phyloP scores from a whole-genome alignment of 2,888 invertebrate genomes.

The Eupeodes latifasciatus region DNA sequence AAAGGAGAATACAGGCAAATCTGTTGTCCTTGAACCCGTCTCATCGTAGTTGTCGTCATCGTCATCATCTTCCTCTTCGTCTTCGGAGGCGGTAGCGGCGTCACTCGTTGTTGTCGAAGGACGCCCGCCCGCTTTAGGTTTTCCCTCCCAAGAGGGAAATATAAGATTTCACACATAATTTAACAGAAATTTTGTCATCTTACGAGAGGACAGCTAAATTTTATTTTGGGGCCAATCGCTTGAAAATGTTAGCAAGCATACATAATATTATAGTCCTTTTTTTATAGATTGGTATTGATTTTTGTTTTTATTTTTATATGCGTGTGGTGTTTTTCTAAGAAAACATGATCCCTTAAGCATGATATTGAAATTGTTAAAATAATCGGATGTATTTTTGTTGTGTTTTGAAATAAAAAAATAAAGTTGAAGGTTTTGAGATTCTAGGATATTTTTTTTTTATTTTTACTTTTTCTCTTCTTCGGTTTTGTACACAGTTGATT shows the following conservation, averaged over 20 bases:
- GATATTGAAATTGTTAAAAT: conserved; percentile 69
- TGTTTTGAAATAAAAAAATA: not conserved
- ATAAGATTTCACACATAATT: conserved; percentile 76
- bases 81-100: too few species aligned
- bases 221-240: conserved; percentile 55
- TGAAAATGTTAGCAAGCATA: conserved; percentile 36
- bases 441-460: not conserved
- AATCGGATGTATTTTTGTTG: conserved; percentile 40
- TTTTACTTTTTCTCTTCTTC: too few species aligned
- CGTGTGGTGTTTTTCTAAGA: conserved; percentile 27
- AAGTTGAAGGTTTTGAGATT: conserved; percentile 23
- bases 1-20: conserved; percentile 53
- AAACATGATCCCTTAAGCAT: conserved; percentile 73
- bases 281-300: conserved; percentile 58
- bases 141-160: conserved; percentile 59
- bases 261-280: conserved; percentile 33
- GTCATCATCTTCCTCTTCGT: not conserved
- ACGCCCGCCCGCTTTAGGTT: not conserved
- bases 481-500: conserved; percentile 41
- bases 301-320: conserved; percentile 59
- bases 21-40: conserved; percentile 58
- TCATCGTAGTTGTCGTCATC: not conserved
- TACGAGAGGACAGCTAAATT: conserved; percentile 36
- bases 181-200: conserved; percentile 70
- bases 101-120: too few species aligned